Evolutionary conservation across 2,113 vertebrate genomes (phyloP).

Genomic region (Eudyptes chrysolophus): DNA sequence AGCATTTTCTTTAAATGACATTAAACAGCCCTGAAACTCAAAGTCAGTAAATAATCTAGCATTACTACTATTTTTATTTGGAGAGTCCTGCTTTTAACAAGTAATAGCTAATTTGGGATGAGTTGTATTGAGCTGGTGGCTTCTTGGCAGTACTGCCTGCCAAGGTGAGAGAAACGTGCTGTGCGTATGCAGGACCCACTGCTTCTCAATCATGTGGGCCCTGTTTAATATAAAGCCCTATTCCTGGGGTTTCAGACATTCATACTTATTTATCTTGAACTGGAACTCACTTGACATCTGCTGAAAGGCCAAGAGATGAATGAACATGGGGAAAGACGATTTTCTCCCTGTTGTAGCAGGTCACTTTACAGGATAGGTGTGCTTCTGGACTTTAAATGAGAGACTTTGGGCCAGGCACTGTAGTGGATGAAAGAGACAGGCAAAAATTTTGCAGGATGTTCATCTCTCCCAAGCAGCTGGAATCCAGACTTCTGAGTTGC

Average conservation of each 20-base stretch:
- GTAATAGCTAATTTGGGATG: not conserved
- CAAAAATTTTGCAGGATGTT: not conserved
- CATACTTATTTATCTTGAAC: not conserved
- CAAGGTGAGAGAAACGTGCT: not conserved
- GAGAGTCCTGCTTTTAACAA: not conserved
- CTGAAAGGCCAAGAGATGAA: not conserved
- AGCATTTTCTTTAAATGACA: not conserved
- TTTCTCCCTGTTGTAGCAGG: not conserved
- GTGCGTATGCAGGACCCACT: not conserved
- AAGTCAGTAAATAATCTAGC: not conserved
- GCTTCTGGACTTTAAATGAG: not conserved
- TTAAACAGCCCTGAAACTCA: not conserved
- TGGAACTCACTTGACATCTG: not conserved
- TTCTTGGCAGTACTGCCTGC: not conserved
- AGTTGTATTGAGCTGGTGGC: not conserved
- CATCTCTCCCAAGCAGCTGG: not conserved
- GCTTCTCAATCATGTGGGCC: fast-evolving
- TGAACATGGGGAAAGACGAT: not conserved
- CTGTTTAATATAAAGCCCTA: not conserved
- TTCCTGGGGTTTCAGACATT: not conserved
- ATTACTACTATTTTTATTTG: not conserved
- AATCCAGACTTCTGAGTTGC: not conserved
- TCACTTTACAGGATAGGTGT: not conserved
- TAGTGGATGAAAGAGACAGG: not conserved
- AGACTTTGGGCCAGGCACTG: not conserved